Evolutionary conservation across 1,140 invertebrate genomes (phyloP), one percentile per base, ranked within the genome.

Genomic region (Antheraea mylitta): DNA sequence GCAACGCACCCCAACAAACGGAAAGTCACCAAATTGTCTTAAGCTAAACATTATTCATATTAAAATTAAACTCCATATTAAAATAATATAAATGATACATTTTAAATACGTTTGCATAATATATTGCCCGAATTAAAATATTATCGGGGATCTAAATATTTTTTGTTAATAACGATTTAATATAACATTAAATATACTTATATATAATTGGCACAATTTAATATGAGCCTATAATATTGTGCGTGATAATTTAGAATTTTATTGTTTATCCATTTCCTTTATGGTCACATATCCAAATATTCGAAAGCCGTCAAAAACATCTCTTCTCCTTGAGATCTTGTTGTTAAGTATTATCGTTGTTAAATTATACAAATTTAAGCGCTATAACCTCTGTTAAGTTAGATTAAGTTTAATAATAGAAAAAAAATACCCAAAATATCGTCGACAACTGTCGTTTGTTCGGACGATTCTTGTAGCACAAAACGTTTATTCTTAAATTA

Each of bases 1-100:
- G 86, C 84, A 67, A 85, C 85, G 79, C 86, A 85, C 79, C 38
- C 38, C 77, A 79, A 81, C 71, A 70, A 75, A 77, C 71, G 73
- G 69, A 75, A 82, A 83, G 76, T 81, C 77, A 72, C 74, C 77
- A 78, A 81, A 82, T 82, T 68, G 72, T 77, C 74, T 67, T 75
- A 77, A 72, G 70, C 76, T 70, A 45, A 75, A 75, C 71, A 66
- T 66, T 66, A 66, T 66, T 66, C 36, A 65, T 79, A 81, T 73
- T 78, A 76, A 76, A 80, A 81, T 73, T 78, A 76, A 76, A 79
- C 75, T 64, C 61, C 71, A 69, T 67, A 60, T 59, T 61, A 61
- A 19, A 48, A 65, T 64, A 37, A 64, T 60, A 58, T 18, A 66
- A 67, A 60, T 38, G n/a, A 68, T 68, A 64, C 58, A 18, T 0